phyloP scores from a whole-genome alignment of 2,797 vertebrate species.

The Eulemur coronatus region DNA sequence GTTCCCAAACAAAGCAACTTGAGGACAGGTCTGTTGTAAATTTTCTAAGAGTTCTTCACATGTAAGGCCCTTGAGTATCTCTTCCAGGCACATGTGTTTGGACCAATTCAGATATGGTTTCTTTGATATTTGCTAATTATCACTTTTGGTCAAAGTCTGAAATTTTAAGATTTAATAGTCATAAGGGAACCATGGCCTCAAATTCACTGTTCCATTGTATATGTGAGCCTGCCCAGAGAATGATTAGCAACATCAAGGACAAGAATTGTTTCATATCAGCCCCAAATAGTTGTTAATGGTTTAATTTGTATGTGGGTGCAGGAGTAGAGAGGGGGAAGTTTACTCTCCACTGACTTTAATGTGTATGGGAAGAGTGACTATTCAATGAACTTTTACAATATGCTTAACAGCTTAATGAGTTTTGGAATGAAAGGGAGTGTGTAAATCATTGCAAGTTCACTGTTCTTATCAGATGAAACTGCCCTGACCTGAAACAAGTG shows the following conservation, averaged over 20 bases:
- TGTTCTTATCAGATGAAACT: slow-evolving; percentile 56
- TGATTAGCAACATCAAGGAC: slow-evolving; percentile 25
- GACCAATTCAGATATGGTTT: not conserved
- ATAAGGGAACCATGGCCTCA: not conserved
- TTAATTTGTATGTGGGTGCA: slow-evolving; percentile 35
- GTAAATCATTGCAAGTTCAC: slow-evolving; percentile 46
- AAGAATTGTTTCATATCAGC: slow-evolving; percentile 40
- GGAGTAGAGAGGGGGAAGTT: slow-evolving; percentile 3
- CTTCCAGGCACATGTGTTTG: not conserved
- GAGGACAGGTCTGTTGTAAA: slow-evolving; percentile 66
- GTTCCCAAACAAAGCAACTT: slow-evolving; percentile 69
- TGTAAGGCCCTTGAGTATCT: slow-evolving; percentile 18
- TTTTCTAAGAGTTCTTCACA: slow-evolving; percentile 62
- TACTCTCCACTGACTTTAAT: not conserved
- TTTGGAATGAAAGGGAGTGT: slow-evolving; percentile 39
- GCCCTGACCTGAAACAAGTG: not conserved
- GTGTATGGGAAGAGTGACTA: not conserved
- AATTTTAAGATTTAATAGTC: slow-evolving; percentile 59
- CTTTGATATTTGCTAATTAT: slow-evolving; percentile 47
- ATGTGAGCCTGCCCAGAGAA: slow-evolving; percentile 27
- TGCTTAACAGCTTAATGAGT: slow-evolving; percentile 49
- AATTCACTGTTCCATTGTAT: slow-evolving; percentile 4
- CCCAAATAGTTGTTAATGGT: not conserved
- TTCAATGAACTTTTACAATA: slow-evolving; percentile 59
- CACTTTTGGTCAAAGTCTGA: slow-evolving; percentile 44